Evolutionary conservation across 1,140 invertebrate genomes (phyloP).

Genomic region (Glomeris maerens): DNA sequence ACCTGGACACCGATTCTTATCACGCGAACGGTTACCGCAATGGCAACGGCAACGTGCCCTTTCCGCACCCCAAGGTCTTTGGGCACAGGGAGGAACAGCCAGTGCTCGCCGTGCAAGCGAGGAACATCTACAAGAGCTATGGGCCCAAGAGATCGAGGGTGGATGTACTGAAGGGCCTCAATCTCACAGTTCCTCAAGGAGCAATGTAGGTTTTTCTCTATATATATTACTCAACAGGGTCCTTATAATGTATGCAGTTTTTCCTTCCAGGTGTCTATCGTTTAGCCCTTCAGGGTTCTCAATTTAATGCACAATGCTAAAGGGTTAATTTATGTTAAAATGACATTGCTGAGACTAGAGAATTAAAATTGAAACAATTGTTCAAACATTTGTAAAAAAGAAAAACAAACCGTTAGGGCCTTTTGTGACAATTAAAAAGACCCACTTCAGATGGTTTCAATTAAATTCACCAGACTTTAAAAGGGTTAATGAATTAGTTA

Average conservation of each 20-base stretch:
- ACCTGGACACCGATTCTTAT: no score
- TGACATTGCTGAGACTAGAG: background rate
- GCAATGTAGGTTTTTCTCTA: conserved; percentile 57
- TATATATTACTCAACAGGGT: background rate
- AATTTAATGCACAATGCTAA: background rate
- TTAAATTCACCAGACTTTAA: no score
- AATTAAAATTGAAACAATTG: no score
- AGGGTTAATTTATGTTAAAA: background rate
- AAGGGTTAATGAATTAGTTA: no score
- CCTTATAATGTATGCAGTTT: background rate
- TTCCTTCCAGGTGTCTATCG: background rate
- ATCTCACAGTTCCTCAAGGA: conserved; percentile 80
- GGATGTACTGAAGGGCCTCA: conserved; percentile 66
- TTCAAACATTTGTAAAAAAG: no score
- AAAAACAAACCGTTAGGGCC: no score
- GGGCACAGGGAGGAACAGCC: background rate
- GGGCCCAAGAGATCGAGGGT: conserved; percentile 66
- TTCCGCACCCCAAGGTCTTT: no score
- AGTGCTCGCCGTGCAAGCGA: background rate
- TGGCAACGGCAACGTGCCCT: no score
- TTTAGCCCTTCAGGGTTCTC: background rate
- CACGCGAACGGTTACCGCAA: no score
- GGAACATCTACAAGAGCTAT: conserved; percentile 68
- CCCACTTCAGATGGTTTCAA: no score
- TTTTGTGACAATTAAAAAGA: no score